phyloP scores from a whole-genome alignment of 1,140 invertebrate genomes.

The Portunus trituberculatus region DNA sequence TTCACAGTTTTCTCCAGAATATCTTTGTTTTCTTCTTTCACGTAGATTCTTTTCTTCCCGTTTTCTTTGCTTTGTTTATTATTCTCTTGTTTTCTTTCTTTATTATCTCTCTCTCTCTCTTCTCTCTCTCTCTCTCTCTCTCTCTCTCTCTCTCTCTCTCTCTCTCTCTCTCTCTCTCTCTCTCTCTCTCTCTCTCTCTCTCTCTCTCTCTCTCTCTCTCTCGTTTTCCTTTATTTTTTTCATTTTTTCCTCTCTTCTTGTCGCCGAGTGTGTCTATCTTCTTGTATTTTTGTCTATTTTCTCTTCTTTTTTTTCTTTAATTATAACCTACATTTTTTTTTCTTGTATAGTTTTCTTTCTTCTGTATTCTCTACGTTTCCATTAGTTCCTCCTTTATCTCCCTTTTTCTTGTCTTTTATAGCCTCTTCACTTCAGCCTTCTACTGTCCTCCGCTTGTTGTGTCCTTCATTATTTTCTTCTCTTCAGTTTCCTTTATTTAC shows the following conservation, averaged over 20 bases:
- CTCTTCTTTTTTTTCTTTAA: neutral
- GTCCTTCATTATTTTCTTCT: too few species aligned
- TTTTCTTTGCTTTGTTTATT: neutral
- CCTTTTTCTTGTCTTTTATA: too few species aligned
- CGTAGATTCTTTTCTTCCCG: neutral
- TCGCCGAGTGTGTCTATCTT: too few species aligned
- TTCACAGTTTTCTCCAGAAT: too few species aligned
- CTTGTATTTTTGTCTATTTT: too few species aligned
- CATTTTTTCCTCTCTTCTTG: neutral
- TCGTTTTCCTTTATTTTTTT: neutral
- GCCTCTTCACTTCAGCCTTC: too few species aligned
- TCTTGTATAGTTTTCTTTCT: neutral
- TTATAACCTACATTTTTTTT: neutral
- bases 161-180: neutral
- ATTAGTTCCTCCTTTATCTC: too few species aligned
- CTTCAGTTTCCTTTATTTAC: too few species aligned
- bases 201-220: neutral
- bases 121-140: neutral
- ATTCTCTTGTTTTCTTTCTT: too few species aligned
- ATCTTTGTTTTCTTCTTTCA: too few species aligned
- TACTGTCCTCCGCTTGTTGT: too few species aligned
- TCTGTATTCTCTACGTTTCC: neutral
- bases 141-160: neutral
- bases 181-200: neutral
- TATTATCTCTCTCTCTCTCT: neutral